Conservation (phyloP, 2,888 invertebrate species). For the Epistrophe grossulariae region DNA sequence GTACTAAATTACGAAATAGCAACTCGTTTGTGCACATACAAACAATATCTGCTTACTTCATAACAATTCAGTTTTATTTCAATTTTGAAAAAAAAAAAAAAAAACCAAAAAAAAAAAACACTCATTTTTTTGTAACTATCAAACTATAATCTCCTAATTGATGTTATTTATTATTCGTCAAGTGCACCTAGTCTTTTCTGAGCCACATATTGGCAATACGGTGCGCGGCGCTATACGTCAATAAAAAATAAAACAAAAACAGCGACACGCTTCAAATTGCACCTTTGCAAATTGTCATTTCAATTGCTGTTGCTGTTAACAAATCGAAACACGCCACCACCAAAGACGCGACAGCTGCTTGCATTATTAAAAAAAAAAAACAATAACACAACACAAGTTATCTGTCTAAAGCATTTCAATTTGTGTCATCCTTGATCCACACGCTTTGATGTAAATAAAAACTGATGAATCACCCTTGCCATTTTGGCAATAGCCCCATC, state of each 20-base stretch:
- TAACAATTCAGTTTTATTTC: constrained; percentile 1
- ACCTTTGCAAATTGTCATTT: constrained; percentile 25
- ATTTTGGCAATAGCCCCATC: constrained; percentile 45
- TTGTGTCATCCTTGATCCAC: constrained; percentile 60
- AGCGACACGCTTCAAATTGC: constrained; percentile 58
- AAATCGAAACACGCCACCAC: constrained; percentile 53
- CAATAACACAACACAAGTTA: constrained; percentile 16
- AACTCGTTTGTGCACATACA: neutral
- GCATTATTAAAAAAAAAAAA: neutral
- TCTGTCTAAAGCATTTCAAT: constrained; percentile 58
- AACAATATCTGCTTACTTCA: neutral
- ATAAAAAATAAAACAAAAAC: constrained; percentile 1
- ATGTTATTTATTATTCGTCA: constrained; percentile 59
- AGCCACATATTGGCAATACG: constrained; percentile 5
- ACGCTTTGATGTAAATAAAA: neutral
- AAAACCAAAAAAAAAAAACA: neutral
- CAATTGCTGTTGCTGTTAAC: constrained; percentile 47
- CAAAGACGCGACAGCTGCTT: neutral
- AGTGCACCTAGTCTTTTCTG: constrained; percentile 50
- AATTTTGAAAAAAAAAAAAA: neutral
- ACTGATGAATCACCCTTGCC: constrained; percentile 33
- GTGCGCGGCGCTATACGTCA: constrained; percentile 24
- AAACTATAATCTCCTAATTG: constrained; percentile 42
- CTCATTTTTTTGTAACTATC: constrained; percentile 16
- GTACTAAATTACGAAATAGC: neutral